Base-by-base conservation (phyloP, 37 sponge, comb jelly and placozoan species). In the Diacarnus erythraeanus region DNA sequence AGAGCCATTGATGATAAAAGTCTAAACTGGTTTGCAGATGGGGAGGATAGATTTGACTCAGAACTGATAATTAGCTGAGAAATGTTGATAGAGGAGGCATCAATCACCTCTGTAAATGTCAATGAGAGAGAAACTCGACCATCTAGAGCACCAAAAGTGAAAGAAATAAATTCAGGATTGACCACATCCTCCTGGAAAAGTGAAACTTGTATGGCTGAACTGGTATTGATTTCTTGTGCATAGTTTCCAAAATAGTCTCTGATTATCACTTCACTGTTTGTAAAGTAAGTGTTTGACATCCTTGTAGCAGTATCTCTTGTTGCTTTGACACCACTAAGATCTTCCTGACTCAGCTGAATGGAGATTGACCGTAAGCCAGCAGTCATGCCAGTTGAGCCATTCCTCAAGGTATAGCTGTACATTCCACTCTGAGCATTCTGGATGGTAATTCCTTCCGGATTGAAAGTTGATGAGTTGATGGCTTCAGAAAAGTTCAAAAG, bases 21-120 rank as follows among this genome's bases (percentile, higher is more conserved):
- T 9, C 41, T 39, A 26, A 89, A 89, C 27, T 59, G 29, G 26
- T 74, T 44, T 20, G 42, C 74, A 25, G 51, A 29, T 33, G 51
- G 69, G 25, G 38, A 27, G 51, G 80, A 72, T 30, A 59, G 59
- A 80, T 75, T 64, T 26, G 47, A 61, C 64, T 42, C 59, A 40
- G 77, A 67, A 41, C 81, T 80, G 15, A 96, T 63, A 10, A 68
- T 64, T 12, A 96, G 20, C 22, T 82, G 57, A 21, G 72, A 43
- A 23, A 85, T 57, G 26, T 81, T 67, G 20, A 96, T 76, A 58
- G 92, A 87, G 0, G 77, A 27, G 22, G 63, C 57, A 65, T 90
- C 79, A 64, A 91, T 79, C n/a, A 78, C 86, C 71, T 91, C 96
- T 37, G 82, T 70, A 80, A 95, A 90, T 37, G 81, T 84, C 51